Evolutionary conservation across 2,888 invertebrate species (phyloP), one percentile per base, ranked within the genome.

Genomic region (Synanthedon vespiformis): DNA sequence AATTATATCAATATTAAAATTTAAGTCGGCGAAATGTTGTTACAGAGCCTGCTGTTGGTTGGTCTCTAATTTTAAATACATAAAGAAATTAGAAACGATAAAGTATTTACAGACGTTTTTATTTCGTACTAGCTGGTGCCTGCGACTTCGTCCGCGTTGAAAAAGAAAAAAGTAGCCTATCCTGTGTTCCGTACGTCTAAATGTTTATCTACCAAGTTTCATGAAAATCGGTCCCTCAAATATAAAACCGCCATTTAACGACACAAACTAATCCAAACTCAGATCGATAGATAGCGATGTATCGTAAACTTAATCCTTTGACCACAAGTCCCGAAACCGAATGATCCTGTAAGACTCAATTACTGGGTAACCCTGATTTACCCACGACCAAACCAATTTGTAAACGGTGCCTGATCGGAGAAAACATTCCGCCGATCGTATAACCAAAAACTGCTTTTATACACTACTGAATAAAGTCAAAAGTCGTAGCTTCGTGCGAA

Each of bases 261-360:
- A 34, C 34, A 10, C 51, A 49, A 57, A 56, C 57, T 49, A 55
- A 52, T 56, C 53, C 57, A 55, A 58, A 58, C 62, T 59, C 61
- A 57, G 80, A 83, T 84, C 82, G 76, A 86, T 85, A 78, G 76
- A 74, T 74, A 77, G 70, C 68, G 71, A 76, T 78, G 74, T 71
- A 72, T 72, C 65, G 64, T 22, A 16, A 18, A 22, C 62, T 54
- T 85, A 85, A 86, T 86, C 85, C 87, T 82, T 84, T 81, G 81
- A 80, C 81, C 81, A 70, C 69, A 63, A 68, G 69, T 70, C 67
- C 60, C 58, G 61, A 68, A 75, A 77, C 82, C 82, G 73, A 85
- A 84, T 79, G 77, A 81, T 78, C 80, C 82, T 77, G 75, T 86
- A 85, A 85, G 81, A 86, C 86, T 86, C 86, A 85, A 87, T 86